Base-by-base conservation (phyloP, 2,113 vertebrate species). In the Pycnonotus jocosus region DNA sequence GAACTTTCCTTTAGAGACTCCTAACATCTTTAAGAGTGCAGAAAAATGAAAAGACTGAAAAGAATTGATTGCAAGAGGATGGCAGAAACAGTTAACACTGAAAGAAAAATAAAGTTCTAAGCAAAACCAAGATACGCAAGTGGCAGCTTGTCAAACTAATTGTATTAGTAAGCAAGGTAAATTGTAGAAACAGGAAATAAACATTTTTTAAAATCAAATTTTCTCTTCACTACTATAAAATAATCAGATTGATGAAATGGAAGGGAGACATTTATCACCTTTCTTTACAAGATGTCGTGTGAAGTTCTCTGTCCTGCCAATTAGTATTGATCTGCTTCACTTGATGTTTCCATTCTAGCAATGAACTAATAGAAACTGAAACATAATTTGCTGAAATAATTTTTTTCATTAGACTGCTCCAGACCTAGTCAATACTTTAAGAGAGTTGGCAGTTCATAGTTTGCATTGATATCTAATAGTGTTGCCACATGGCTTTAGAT, bases 281-380 rank as follows among this genome's bases (percentile, higher is more conserved):
- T 61, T 73, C 66, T 87, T 83, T 86, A 62, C 33, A 83, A 90
- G 71, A 48, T n/a, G 38, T 33, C 0, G 0, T 70, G 62, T 23
- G 50, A 94, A 81, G 13, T 89, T 87, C 23, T 90, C 21, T 80
- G 33, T 77, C 38, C 64, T 86, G 92, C 27, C 71, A 86, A 66
- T 94, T 95, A 90, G 35, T 47, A 95, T 58, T 66, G 87, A 95
- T 93, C 50, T 66, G 85, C 57, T 72, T 89, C 45, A 47, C n/a
- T 87, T 86, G 56, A 54, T 37, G 23, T 77, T 90, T 88, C 58
- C 66, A 54, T 83, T 88, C 58, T 37, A 66, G 62, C 27, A 90
- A n/a, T 3, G 15, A 76, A 84, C 31, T 58, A 87, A 90, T 56
- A 82, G 13, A 80, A 85, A 70, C 42, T 88, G 94, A 86, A 70